These are phyloP conservation scores for Musca domestica DNA, from an alignment of 1,140 invertebrate species.

Conservation along the genomic window DNA sequence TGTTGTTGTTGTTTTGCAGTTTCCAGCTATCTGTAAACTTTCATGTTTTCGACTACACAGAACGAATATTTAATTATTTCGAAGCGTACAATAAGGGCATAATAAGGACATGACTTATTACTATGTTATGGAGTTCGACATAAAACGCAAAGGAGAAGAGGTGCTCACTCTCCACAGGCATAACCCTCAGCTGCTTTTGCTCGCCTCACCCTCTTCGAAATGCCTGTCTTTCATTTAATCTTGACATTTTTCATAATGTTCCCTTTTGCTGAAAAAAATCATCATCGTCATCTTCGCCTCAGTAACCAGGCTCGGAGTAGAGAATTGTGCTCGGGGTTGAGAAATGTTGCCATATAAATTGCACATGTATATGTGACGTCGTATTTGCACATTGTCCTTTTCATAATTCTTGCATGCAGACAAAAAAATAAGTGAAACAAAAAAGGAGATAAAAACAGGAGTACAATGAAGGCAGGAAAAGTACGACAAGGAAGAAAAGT, in stretches of 20 bases:
- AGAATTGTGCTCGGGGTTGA: no score
- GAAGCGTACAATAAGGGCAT: neutral
- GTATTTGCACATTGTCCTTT: neutral
- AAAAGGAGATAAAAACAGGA: no score
- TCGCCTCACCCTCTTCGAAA: neutral
- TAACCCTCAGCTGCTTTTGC: neutral
- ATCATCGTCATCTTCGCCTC: no score
- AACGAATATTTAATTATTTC: slow-evolving; percentile 12
- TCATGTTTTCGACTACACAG: neutral
- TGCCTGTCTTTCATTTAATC: neutral
- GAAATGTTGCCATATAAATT: neutral
- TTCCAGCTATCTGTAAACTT: neutral
- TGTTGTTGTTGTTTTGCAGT: neutral
- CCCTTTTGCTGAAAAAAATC: no score
- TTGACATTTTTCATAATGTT: no score
- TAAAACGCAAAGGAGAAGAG: neutral
- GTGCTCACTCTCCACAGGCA: neutral
- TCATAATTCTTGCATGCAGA: neutral
- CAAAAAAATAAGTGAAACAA: neutral
- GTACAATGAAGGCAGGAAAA: no score
- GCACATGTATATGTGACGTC: neutral
- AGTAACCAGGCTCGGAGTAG: no score
- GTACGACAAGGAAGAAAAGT: no score
- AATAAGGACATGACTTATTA: slow-evolving; percentile 22
- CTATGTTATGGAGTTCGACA: neutral